A percentile compares a stretch with the other conserved stretches of the same genome.
phyloP scores from a whole-genome alignment of 2,797 vertebrate species.

The Halcyon chelicuti region DNA sequence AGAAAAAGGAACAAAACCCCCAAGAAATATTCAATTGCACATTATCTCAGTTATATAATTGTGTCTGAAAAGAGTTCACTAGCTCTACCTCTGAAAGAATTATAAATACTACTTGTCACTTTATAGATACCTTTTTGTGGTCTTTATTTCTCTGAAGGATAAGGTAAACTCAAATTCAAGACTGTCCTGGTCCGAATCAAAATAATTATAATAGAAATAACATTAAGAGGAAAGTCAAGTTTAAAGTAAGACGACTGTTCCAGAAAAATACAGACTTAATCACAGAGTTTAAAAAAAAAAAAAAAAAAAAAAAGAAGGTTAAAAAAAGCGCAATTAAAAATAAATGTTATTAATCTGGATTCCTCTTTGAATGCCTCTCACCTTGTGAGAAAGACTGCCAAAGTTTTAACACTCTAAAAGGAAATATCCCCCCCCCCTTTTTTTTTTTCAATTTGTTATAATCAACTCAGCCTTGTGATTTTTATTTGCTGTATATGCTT shows the following conservation, averaged over 20 bases:
- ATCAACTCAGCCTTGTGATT: background rate
- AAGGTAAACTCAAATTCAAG: background rate
- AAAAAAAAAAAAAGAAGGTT: too few relatives aligned
- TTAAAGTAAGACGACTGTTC: background rate
- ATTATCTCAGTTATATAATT: background rate
- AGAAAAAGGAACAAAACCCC: background rate
- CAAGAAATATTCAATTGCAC: background rate
- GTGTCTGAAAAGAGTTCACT: background rate
- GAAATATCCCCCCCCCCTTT: background rate
- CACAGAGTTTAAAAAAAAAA: too few relatives aligned
- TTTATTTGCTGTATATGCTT: background rate
- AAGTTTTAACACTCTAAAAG: background rate
- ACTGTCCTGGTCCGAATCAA: background rate
- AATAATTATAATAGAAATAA: background rate
- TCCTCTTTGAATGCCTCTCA: background rate
- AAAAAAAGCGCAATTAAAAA: background rate
- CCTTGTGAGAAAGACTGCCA: background rate
- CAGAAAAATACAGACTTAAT: background rate
- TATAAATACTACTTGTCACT: background rate
- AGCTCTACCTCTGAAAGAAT: background rate
- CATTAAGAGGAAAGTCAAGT: background rate
- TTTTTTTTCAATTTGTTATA: background rate
- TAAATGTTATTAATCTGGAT: background rate
- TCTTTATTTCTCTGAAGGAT: background rate
- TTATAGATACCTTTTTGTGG: background rate